Evolutionary conservation across 1,140 invertebrate species (phyloP), one percentile per base, ranked within the genome.

Genomic region (Trichonephila inaurata): DNA sequence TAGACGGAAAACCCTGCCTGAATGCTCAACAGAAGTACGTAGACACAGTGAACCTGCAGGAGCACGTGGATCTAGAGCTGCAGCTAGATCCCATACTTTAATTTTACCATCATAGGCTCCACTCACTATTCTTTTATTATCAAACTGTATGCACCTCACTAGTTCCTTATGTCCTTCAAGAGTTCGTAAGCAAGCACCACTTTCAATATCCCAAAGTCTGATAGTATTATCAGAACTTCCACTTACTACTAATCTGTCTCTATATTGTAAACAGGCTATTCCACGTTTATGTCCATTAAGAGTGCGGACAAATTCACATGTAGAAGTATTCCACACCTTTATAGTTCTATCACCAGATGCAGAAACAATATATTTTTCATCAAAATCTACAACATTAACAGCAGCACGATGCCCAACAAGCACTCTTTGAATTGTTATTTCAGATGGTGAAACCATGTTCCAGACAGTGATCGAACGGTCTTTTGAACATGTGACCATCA

Each of bases 401-500:
- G 99, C 99, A 51, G 99, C 99, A 83, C 99, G 96, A 96, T 99
- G 99, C 3, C 99, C 99, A 24, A 99, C 99, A 62, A 99, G 96
- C 4, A 99, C 99, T 86, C 99, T 96, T 58, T 99, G 97, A 24
- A 99, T 96, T 95, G 98, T 98, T 92, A 99, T 99, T 96, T 99
- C 99, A 85, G 97, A 98, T 69, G 98, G 98, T 40, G 98, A 99
- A 44, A 98, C 98, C 99, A 99, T 99, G 95, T 99, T 99, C 99
- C 99, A 99, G 1, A 99, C 99, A 19, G 99, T 99, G 96, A 99
- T 99, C 61, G 98, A 99, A 91, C 99, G 98, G 96, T 99, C 99
- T 97, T 99, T 99, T 64, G 99, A 99, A 96, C 99, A 99, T 16
- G 99, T 99, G 92, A 99, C 99, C 98, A 99, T 99, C 97, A 99